phyloP scores from a whole-genome alignment of 1,140 invertebrate species.

The Hylaeus volcanicus region DNA sequence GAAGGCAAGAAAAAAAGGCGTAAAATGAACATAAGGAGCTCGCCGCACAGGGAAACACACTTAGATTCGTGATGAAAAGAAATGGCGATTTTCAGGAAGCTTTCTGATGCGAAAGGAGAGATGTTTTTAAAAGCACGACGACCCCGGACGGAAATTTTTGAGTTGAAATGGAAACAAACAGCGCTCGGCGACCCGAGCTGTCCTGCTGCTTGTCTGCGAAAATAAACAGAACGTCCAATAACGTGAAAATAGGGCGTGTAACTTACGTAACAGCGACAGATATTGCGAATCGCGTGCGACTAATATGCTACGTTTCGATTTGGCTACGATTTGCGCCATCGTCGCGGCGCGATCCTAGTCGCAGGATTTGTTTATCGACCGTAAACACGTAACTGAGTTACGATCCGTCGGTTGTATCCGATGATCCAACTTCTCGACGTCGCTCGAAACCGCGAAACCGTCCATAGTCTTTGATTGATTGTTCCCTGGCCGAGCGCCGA shows the following conservation, averaged over 20 bases:
- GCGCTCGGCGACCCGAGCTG: background rate
- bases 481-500: background rate
- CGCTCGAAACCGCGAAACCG: background rate
- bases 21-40: background rate
- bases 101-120: background rate
- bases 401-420: too few species aligned
- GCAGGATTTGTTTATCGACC: too few species aligned
- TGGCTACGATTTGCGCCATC: too few species aligned
- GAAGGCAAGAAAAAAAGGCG: background rate
- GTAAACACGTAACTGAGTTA: too few species aligned
- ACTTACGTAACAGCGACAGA: background rate
- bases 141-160: background rate
- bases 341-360: too few species aligned
- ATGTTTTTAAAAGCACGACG: background rate
- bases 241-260: slow-evolving; percentile 20
- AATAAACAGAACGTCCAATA: slow-evolving; percentile 31
- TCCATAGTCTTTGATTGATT: slow-evolving; percentile 3
- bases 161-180: slow-evolving; percentile 18
- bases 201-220: background rate
- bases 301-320: too few species aligned
- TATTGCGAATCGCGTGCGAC: too few species aligned
- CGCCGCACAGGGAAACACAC: background rate
- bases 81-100: slow-evolving; percentile 1
- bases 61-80: background rate
- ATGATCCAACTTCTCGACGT: too few species aligned